These are phyloP conservation scores for Garrulus glandarius DNA, from an alignment of 2,797 vertebrate species.

Conservation along the genomic window DNA sequence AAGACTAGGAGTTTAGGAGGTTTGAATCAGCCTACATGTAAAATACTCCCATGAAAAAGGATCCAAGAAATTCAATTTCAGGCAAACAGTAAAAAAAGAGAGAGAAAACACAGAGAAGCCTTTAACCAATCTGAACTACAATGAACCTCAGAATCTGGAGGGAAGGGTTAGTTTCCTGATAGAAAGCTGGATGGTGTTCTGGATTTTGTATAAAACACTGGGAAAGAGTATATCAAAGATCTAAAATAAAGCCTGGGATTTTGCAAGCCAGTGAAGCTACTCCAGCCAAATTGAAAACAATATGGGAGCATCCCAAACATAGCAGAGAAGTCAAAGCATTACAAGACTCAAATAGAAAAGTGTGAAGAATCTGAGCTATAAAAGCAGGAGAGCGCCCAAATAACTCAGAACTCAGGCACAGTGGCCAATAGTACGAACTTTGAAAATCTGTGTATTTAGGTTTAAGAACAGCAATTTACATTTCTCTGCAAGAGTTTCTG, in stretches of 20 bases:
- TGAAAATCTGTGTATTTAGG: neutral
- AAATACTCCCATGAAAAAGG: neutral
- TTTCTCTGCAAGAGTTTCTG: neutral
- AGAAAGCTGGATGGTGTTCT: neutral
- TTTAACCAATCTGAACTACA: neutral
- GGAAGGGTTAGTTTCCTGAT: neutral
- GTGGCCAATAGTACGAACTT: fast-evolving
- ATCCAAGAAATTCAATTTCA: neutral
- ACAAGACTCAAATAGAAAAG: neutral
- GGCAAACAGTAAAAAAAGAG: neutral
- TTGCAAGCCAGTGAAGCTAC: neutral
- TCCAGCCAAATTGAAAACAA: conserved; percentile 6
- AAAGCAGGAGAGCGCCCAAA: neutral
- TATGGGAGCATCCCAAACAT: neutral
- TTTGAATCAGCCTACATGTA: neutral
- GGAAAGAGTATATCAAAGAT: neutral
- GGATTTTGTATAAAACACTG: neutral
- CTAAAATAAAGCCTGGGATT: neutral
- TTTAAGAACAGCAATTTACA: neutral
- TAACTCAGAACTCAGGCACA: neutral
- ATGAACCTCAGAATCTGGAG: neutral
- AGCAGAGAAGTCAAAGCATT: neutral
- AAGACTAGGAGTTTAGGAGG: neutral
- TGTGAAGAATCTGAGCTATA: neutral
- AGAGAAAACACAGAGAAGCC: neutral